Evolutionary conservation across 92 coral and sea anemone genomes (phyloP).

Genomic region (Plumapathes pennacea): DNA sequence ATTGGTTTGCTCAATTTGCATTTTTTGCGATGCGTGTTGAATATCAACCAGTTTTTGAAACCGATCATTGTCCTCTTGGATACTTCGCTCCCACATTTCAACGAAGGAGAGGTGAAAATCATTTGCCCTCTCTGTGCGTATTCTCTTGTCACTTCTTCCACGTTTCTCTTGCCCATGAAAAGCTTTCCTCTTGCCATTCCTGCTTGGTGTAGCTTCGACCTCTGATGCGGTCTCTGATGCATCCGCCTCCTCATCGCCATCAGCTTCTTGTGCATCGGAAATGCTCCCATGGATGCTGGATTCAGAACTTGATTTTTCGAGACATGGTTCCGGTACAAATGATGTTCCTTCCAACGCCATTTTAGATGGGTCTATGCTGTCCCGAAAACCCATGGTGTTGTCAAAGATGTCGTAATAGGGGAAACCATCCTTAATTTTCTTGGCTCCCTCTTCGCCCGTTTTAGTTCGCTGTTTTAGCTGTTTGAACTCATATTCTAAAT

Average conservation of each 20-base stretch:
- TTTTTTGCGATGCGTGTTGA: conserved; percentile 29
- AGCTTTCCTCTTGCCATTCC: conserved; percentile 12
- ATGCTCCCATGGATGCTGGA: conserved; percentile 13
- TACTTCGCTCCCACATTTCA: conserved; percentile 52
- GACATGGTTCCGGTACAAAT: neutral
- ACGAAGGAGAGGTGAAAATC: conserved; percentile 8
- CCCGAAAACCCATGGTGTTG: conserved; percentile 43
- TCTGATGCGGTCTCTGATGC: conserved; percentile 7
- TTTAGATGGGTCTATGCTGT: conserved; percentile 41
- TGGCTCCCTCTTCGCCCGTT: conserved; percentile 53
- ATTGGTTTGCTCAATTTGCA: conserved; percentile 44
- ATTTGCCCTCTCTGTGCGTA: conserved; percentile 12
- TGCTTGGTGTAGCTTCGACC: conserved; percentile 8
- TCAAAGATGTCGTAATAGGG: conserved; percentile 29
- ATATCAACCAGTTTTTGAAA: conserved; percentile 14
- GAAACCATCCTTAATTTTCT: conserved; percentile 36
- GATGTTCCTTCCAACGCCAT: conserved; percentile 44
- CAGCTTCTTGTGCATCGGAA: conserved; percentile 6
- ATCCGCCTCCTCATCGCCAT: conserved; percentile 11
- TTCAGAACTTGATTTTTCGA: no score
- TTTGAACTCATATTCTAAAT: conserved; percentile 40
- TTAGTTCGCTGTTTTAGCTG: conserved; percentile 20
- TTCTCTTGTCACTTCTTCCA: conserved; percentile 19
- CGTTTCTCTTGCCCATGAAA: conserved; percentile 16
- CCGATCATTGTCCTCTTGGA: conserved; percentile 21